A percentile compares a stretch with the other conserved stretches of the same genome.
Evolutionary conservation across 2,113 vertebrate species (phyloP).

Genomic region (Anguilla japonica): DNA sequence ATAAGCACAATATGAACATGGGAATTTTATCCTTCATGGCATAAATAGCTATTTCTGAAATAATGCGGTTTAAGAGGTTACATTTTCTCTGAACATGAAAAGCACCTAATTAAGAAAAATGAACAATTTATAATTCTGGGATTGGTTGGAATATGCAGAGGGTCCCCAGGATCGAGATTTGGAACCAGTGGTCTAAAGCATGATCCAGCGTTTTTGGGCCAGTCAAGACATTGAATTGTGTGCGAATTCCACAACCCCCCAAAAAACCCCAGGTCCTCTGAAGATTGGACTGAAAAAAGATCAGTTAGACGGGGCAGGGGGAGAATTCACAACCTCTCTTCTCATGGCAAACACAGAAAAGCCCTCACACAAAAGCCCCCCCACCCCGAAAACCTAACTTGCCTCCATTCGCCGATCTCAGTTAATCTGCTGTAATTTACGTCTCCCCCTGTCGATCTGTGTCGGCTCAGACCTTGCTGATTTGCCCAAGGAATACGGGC

Average conservation of each 20-base stretch:
- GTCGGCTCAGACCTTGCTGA: conserved; percentile 27
- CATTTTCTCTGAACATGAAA: too few relatives aligned
- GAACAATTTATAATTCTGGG: too few relatives aligned
- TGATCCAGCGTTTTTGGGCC: conserved; percentile 14
- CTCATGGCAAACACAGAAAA: conserved; percentile 11
- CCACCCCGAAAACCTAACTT: conserved; percentile 27
- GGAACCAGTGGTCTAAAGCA: not conserved
- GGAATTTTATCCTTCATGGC: too few relatives aligned
- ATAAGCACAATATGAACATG: too few relatives aligned
- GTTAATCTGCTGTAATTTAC: conserved; percentile 46
- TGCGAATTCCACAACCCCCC: not conserved
- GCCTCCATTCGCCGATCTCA: conserved; percentile 28
- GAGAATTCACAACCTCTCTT: conserved; percentile 28
- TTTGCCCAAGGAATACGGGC: conserved; percentile 19
- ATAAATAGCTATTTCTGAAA: too few relatives aligned
- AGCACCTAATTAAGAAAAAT: too few relatives aligned
- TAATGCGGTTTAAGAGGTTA: too few relatives aligned
- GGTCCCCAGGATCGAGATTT: too few relatives aligned
- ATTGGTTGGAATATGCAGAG: too few relatives aligned
- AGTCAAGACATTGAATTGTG: too few relatives aligned
- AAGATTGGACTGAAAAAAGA: not conserved
- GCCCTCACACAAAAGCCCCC: not conserved
- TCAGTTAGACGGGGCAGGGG: not conserved
- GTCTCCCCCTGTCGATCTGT: conserved; percentile 26
- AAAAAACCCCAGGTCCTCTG: not conserved